These are phyloP conservation scores for Anguilla anguilla DNA, from an alignment of 2,797 vertebrate genomes.

Conservation along the genomic window DNA sequence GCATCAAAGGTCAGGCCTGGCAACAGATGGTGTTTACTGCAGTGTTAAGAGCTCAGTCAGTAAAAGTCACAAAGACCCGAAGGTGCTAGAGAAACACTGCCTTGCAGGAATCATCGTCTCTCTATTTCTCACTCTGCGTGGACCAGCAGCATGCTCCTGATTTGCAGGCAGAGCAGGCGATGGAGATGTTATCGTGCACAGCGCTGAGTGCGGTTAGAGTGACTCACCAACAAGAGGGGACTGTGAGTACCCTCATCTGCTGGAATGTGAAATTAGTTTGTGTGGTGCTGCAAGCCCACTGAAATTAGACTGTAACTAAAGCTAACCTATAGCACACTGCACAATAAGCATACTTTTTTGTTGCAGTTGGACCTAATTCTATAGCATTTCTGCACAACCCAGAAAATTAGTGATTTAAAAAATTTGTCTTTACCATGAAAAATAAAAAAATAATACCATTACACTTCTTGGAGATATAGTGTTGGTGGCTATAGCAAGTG, in stretches of 20 bases:
- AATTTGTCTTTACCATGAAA: background rate
- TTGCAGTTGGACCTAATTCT: background rate
- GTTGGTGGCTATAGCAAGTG: background rate
- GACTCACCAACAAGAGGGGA: slow-evolving; percentile 47
- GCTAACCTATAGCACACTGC: background rate
- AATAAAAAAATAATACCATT: background rate
- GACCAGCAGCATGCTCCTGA: slow-evolving; percentile 18
- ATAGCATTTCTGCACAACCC: background rate
- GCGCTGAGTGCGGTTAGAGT: slow-evolving; percentile 38
- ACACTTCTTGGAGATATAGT: background rate
- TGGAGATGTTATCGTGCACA: slow-evolving; percentile 40
- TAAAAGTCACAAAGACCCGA: background rate
- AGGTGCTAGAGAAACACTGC: background rate
- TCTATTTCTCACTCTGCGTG: slow-evolving; percentile 36
- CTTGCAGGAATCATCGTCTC: background rate
- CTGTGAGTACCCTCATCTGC: slow-evolving; percentile 29
- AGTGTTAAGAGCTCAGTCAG: background rate
- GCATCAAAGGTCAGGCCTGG: background rate
- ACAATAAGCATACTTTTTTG: background rate
- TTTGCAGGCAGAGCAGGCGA: slow-evolving; percentile 46
- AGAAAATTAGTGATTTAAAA: background rate
- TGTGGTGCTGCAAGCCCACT: background rate
- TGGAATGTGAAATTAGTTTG: slow-evolving; percentile 26
- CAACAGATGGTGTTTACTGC: background rate
- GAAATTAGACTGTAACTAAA: background rate